Evolutionary conservation across 2,888 invertebrate species (phyloP), one percentile per base, ranked within the genome.

Genomic region (Leptura quadrifasciata): DNA sequence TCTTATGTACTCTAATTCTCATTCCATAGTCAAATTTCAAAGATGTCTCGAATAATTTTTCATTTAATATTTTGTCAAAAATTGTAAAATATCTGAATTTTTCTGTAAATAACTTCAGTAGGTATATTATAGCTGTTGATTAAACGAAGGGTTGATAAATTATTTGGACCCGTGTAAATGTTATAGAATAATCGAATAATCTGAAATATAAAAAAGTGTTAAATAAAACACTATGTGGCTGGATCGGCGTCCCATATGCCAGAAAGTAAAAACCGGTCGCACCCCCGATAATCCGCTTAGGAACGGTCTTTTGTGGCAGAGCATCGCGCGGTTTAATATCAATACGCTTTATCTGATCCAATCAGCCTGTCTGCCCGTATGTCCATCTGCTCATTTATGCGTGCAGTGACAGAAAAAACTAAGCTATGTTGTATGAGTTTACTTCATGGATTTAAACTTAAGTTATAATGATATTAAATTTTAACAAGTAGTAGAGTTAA

Each of bases 221-320:
- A 18, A 57, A 47, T 47, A 47, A 47, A 47, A 20, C 17, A 5
- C 57, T n/a, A 15, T 24, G 69, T n/a, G 58, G 69, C 35, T 18
- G 47, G 60, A 69, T 35, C 69, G 18, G 60, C 47, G 58, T 58
- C 69, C 71, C 71, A 71, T 71, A 71, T 72, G 79, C 61, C 64
- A 24, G 85, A 86, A 86, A 86, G 84, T 86, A 85, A 88, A 88
- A 87, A 88, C 87, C 86, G 85, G 86, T 86, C 86, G 84, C 86
- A 84, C 86, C 86, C 85, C 83, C 75, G 79, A 76, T 85, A 86
- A 86, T 85, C 86, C 85, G 85, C 86, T 86, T 85, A 86, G 82
- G 82, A 79, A 79, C 82, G 82, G 81, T 85, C 86, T 84, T 87
- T 87, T 87, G 86, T 87, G 85, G 79, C 81, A 82, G 82, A 80